Evolutionary conservation across 2,113 vertebrate species (phyloP).

Genomic region (Ptychochromis oligacanthus): DNA sequence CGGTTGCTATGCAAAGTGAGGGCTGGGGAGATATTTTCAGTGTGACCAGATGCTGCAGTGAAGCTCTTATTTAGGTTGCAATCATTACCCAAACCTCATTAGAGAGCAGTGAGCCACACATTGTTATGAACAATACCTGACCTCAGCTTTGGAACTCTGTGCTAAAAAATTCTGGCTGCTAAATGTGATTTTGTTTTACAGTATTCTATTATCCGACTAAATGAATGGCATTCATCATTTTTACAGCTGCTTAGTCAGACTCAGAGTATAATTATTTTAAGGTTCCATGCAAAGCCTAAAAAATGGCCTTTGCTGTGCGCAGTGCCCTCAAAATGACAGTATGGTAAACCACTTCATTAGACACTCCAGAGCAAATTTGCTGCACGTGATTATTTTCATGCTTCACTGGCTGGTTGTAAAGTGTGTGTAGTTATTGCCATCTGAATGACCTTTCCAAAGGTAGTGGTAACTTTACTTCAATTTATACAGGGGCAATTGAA

Average conservation of each 20-base stretch:
- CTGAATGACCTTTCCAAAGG: neutral
- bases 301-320: neutral
- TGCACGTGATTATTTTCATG: conserved; percentile 13
- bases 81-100: conserved; percentile 71
- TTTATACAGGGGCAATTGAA: neutral
- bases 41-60: conserved; percentile 55
- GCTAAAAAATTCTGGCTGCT: conserved; percentile 40
- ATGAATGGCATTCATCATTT: conserved; percentile 71
- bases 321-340: neutral
- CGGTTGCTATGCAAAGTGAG: neutral
- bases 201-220: conserved; percentile 59
- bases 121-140: conserved; percentile 54
- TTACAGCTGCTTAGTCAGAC: conserved; percentile 50
- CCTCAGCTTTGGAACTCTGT: conserved; percentile 56
- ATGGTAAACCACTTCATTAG: conserved; percentile 20
- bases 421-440: neutral
- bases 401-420: conserved; percentile 13
- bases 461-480: neutral
- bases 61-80: conserved; percentile 56
- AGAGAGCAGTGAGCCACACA: conserved; percentile 63
- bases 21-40: conserved; percentile 31
- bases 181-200: conserved; percentile 66
- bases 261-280: conserved; percentile 29
- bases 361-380: neutral
- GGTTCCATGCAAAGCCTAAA: conserved; percentile 7